These are phyloP conservation scores for Euphydryas editha DNA, from an alignment of 2,888 invertebrate species.

Conservation along the genomic window DNA sequence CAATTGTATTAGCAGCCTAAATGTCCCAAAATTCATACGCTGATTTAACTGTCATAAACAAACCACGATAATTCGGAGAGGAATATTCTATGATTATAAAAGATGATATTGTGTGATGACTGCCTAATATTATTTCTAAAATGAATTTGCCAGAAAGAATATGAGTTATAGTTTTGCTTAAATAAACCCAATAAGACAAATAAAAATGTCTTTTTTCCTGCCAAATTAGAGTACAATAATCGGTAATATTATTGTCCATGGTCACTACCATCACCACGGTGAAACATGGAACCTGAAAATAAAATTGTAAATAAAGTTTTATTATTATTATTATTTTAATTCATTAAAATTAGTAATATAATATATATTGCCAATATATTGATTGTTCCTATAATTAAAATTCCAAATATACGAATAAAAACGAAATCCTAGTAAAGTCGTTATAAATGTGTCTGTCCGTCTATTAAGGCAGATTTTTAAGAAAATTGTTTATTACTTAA, in stretches of 20 bases:
- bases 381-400: no score
- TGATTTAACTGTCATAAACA: conserved; percentile 58
- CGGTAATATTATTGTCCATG: conserved; percentile 47
- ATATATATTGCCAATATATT: background rate
- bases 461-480: no score
- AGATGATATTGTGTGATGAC: conserved; percentile 54
- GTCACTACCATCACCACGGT: conserved; percentile 45
- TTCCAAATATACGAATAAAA: no score
- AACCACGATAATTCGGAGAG: conserved; percentile 56
- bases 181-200: conserved; percentile 48
- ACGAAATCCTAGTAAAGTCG: no score
- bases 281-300: conserved; percentile 47
- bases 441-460: no score
- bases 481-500: no score
- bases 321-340: background rate
- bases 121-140: conserved; percentile 53
- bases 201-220: conserved; percentile 43
- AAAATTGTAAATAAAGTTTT: conserved; percentile 3
- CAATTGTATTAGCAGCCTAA: conserved; percentile 57
- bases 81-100: conserved; percentile 58
- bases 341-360: background rate
- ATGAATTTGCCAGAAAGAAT: conserved; percentile 55
- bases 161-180: conserved; percentile 50
- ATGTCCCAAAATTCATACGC: conserved; percentile 60
- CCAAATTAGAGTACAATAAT: conserved; percentile 46